phyloP scores from a whole-genome alignment of 2,113 vertebrate genomes.

The Vidua chalybeata region DNA sequence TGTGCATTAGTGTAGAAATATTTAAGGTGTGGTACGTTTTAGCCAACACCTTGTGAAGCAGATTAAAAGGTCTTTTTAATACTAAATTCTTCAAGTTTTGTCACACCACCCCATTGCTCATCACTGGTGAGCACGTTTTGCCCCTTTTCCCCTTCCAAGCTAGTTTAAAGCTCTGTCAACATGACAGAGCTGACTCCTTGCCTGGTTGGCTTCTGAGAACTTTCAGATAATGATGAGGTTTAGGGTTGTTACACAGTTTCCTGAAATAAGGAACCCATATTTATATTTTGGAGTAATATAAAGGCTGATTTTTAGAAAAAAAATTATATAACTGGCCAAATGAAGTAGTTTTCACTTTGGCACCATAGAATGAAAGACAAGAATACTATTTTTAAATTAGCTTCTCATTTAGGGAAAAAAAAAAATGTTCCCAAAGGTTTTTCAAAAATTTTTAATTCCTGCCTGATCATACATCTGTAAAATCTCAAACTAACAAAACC shows the following conservation, averaged over 20 bases:
- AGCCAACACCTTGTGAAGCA: neutral
- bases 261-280: neutral
- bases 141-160: neutral
- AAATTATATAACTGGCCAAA: neutral
- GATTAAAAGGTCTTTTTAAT: neutral
- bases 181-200: too few species aligned
- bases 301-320: rapidly evolving
- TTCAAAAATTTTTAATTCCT: neutral
- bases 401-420: neutral
- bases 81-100: neutral
- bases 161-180: neutral
- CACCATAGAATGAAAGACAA: neutral
- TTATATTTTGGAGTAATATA: neutral
- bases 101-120: neutral
- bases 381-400: neutral
- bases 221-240: neutral
- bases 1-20: neutral
- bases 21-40: neutral
- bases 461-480: rapidly evolving
- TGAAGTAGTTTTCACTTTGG: neutral
- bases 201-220: neutral
- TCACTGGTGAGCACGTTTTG: neutral
- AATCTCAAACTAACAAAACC: neutral
- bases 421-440: neutral
- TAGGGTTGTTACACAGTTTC: neutral